phyloP scores from a whole-genome alignment of 2,888 invertebrate species.

The Dasypogon diadema region DNA sequence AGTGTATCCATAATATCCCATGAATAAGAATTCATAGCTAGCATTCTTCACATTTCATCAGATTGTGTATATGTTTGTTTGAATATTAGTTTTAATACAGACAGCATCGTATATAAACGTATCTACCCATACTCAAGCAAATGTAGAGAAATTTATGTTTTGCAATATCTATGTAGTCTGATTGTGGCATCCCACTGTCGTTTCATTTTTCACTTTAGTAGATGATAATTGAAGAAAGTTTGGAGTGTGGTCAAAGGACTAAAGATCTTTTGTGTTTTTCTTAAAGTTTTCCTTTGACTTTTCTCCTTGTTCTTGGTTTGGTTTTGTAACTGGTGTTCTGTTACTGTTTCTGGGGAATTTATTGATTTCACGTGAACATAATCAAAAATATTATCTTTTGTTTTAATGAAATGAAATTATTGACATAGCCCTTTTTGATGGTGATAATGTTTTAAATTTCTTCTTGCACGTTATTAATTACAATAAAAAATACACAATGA shows the following conservation, averaged over 20 bases:
- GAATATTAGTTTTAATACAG: constrained; percentile 2
- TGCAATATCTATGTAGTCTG: background rate
- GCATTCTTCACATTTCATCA: constrained; percentile 4
- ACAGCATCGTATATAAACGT: background rate
- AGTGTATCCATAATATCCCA: background rate
- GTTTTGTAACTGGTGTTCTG: too few species aligned
- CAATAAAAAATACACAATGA: too few species aligned
- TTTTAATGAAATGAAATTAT: too few species aligned
- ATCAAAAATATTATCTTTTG: too few species aligned
- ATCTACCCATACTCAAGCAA: background rate
- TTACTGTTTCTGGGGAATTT: too few species aligned
- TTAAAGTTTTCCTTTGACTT: constrained; percentile 12
- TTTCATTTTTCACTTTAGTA: constrained; percentile 7
- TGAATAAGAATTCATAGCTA: constrained; percentile 21
- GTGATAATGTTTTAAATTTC: too few species aligned
- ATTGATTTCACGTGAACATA: too few species aligned
- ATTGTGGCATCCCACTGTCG: constrained; percentile 5
- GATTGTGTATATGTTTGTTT: constrained; percentile 6
- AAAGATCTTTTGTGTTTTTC: constrained; percentile 11
- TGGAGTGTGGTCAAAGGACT: constrained; percentile 5
- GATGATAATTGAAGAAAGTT: background rate
- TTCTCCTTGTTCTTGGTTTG: constrained; percentile 10
- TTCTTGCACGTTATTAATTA: too few species aligned
- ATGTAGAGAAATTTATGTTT: background rate
- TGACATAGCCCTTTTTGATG: too few species aligned